Percentiles rank a stretch among this genome's conserved stretches.
phyloP scores from a whole-genome alignment of 2,113 vertebrate genomes.

The Lagopus muta region DNA sequence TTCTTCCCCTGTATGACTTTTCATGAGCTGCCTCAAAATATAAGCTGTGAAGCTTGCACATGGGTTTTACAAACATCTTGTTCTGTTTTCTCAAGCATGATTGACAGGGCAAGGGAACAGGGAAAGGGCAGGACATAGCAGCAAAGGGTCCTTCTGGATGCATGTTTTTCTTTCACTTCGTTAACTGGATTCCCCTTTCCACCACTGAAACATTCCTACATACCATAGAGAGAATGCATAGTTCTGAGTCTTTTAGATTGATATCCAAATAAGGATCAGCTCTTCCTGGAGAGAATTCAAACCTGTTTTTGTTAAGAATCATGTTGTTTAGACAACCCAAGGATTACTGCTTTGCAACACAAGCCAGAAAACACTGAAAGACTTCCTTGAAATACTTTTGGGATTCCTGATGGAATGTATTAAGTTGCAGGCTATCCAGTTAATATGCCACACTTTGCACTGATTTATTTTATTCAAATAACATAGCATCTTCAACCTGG shows the following conservation, averaged over 20 bases:
- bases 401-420: constrained; percentile 13
- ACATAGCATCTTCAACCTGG: neutral
- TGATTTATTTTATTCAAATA: neutral
- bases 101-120: neutral
- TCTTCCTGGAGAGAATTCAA: constrained; percentile 25
- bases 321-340: neutral
- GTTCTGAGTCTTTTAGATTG: constrained; percentile 9
- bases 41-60: neutral
- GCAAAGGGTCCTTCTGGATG: neutral
- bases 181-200: neutral
- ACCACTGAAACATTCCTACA: neutral
- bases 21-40: neutral
- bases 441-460: neutral
- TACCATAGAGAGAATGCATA: neutral
- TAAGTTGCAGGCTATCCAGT: neutral
- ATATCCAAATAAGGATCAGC: neutral
- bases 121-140: neutral
- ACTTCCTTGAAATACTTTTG: neutral
- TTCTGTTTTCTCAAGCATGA: neutral
- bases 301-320: neutral
- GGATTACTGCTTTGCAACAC: neutral
- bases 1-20: neutral
- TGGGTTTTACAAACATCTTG: neutral
- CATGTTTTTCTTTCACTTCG: neutral
- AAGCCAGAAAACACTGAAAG: neutral